Conservation (phyloP, 1,140 invertebrate genomes). For the Cherax quadricarinatus region DNA sequence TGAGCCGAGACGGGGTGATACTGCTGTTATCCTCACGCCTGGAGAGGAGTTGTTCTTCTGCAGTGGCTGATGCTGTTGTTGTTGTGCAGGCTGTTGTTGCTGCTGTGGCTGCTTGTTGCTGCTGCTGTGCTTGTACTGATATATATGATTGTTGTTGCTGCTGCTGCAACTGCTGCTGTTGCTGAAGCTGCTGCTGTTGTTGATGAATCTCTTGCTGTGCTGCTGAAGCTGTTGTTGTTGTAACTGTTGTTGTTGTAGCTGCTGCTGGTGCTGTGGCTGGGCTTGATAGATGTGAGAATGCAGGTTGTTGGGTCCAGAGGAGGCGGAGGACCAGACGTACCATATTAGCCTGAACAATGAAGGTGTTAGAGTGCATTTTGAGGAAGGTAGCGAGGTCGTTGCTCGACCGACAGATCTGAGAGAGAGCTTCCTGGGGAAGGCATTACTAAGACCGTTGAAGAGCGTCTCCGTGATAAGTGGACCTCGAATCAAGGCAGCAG, state of each 20-base stretch:
- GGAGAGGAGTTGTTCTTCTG: constrained; percentile 74
- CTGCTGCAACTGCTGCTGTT: constrained; percentile 72
- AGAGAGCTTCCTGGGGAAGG: constrained; percentile 79
- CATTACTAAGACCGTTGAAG: constrained; percentile 68
- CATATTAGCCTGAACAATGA: constrained; percentile 88
- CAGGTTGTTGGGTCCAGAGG: constrained; percentile 74
- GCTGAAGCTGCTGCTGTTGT: constrained; percentile 73
- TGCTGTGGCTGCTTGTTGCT: constrained; percentile 10
- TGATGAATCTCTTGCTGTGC: not conserved
- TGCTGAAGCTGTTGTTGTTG: not conserved
- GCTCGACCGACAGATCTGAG: constrained; percentile 89
- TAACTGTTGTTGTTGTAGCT: not conserved
- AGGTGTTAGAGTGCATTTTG: constrained; percentile 92
- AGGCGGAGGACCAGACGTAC: constrained; percentile 82
- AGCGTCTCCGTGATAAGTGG: constrained; percentile 69
- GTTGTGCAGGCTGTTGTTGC: constrained; percentile 22
- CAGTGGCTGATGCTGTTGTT: constrained; percentile 74
- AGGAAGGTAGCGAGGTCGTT: constrained; percentile 91
- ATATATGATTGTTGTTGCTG: not conserved
- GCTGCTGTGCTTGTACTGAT: not conserved
- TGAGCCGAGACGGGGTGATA: constrained; percentile 30
- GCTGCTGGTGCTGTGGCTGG: constrained; percentile 23
- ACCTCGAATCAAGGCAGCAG: constrained; percentile 60
- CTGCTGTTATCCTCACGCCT: constrained; percentile 16
- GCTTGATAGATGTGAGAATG: constrained; percentile 76